A percentile compares a stretch with the other conserved stretches of the same genome.
Evolutionary conservation across 1,140 invertebrate species (phyloP).

Genomic region (Drosophila repletoides): DNA sequence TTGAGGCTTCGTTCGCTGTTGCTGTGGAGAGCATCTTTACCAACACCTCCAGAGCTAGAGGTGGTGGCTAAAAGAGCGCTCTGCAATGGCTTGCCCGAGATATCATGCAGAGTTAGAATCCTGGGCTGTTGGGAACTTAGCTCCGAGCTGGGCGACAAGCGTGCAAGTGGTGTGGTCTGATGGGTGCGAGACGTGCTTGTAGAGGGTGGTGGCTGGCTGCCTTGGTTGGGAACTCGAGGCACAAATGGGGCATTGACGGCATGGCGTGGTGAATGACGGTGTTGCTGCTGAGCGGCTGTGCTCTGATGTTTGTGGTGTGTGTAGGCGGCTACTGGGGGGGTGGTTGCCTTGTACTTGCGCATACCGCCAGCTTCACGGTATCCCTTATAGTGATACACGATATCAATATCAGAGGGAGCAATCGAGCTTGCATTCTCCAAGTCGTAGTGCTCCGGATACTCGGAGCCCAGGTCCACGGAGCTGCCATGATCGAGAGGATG

Average conservation of each 20-base stretch:
- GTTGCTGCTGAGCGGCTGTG: slow-evolving; percentile 85
- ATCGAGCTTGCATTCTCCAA: slow-evolving; percentile 98
- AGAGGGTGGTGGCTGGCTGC: slow-evolving; percentile 85
- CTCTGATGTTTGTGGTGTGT: slow-evolving; percentile 90
- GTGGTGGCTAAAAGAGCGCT: slow-evolving; percentile 93
- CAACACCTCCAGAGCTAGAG: slow-evolving; percentile 91
- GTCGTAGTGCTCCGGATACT: slow-evolving; percentile 97
- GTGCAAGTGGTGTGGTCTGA: slow-evolving; percentile 94
- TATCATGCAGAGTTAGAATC: slow-evolving; percentile 95
- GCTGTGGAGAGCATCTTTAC: slow-evolving; percentile 91
- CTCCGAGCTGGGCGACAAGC: slow-evolving; percentile 95
- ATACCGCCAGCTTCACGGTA: slow-evolving; percentile 91
- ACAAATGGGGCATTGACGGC: slow-evolving; percentile 85
- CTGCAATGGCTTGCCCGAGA: slow-evolving; percentile 95
- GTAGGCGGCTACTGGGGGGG: slow-evolving; percentile 88
- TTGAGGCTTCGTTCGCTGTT: slow-evolving; percentile 95
- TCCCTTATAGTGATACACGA: slow-evolving; percentile 98
- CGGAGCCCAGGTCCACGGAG: slow-evolving; percentile 88
- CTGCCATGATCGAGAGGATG: slow-evolving; percentile 87
- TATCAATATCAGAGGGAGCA: slow-evolving; percentile 98
- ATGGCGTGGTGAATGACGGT: slow-evolving; percentile 88
- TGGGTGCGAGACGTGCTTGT: slow-evolving; percentile 86
- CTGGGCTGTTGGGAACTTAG: slow-evolving; percentile 94
- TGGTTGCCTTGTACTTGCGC: slow-evolving; percentile 92
- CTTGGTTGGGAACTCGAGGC: slow-evolving; percentile 86